These are phyloP conservation scores for Apogon hyalosoma DNA, from an alignment of 2,797 vertebrate genomes.

Conservation along the genomic window DNA sequence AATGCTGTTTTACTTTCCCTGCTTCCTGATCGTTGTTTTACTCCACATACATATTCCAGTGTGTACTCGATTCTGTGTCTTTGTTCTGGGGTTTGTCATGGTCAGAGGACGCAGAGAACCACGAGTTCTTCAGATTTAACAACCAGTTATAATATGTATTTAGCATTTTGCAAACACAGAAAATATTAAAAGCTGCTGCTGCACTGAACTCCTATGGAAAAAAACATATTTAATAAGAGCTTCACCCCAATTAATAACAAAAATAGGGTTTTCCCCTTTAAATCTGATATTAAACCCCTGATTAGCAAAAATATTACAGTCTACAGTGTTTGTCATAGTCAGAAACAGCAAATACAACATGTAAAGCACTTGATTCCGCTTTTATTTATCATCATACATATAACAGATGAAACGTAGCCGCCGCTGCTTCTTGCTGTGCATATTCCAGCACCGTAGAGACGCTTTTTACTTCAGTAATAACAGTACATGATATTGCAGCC, in stretches of 20 bases:
- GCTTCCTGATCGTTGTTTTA: conserved; percentile 53
- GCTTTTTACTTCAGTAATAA: too few relatives aligned
- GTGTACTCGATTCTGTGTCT: conserved; percentile 55
- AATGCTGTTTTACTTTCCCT: conserved; percentile 40
- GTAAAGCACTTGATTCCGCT: too few relatives aligned
- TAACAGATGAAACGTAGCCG: too few relatives aligned
- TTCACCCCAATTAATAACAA: background rate
- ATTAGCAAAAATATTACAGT: background rate
- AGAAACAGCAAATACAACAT: too few relatives aligned
- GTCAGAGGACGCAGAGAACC: conserved; percentile 73
- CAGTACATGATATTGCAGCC: too few relatives aligned
- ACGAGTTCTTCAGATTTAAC: background rate
- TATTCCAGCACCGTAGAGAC: too few relatives aligned
- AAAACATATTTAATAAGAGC: background rate
- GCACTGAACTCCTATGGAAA: background rate
- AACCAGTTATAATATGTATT: background rate
- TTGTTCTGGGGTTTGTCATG: conserved; percentile 30
- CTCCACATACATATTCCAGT: conserved; percentile 24
- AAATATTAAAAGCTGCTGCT: background rate
- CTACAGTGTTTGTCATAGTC: background rate
- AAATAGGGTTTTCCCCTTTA: background rate
- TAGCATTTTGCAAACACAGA: background rate
- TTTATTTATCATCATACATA: too few relatives aligned
- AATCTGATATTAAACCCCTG: conserved; percentile 24
- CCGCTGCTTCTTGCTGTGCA: too few relatives aligned